phyloP scores from a whole-genome alignment of 2,113 vertebrate species.

The Oryzias curvinotus region DNA sequence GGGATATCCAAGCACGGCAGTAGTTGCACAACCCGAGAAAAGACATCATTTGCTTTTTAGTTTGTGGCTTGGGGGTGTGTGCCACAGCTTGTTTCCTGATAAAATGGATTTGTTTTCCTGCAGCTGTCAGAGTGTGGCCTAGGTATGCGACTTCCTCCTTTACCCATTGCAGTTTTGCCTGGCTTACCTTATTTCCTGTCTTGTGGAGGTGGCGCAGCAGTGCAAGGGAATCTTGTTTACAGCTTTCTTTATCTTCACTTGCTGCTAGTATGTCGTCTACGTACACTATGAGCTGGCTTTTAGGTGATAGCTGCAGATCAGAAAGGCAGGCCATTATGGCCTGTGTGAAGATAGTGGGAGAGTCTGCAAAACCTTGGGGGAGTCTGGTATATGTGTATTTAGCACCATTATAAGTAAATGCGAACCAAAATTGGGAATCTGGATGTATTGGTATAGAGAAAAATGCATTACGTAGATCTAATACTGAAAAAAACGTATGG shows the following conservation, averaged over 20 bases:
- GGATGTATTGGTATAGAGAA: too few species aligned
- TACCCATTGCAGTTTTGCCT: background rate
- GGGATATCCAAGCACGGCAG: background rate
- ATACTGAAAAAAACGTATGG: background rate
- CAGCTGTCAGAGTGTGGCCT: too few species aligned
- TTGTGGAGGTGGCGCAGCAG: background rate
- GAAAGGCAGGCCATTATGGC: background rate
- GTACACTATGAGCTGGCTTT: background rate
- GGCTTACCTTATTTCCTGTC: background rate
- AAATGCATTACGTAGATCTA: background rate
- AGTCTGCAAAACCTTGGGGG: background rate
- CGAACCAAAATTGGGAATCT: background rate
- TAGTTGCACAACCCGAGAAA: background rate
- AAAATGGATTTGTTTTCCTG: too few species aligned
- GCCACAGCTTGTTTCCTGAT: too few species aligned
- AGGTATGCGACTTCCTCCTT: background rate
- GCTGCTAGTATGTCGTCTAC: background rate
- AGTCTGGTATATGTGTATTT: background rate
- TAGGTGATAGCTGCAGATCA: background rate
- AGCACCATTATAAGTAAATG: background rate
- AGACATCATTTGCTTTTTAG: background rate
- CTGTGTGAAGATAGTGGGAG: background rate
- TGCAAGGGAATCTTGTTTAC: too few species aligned
- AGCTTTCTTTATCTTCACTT: background rate
- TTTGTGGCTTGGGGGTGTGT: too few species aligned